Evolutionary conservation across 1,140 invertebrate species (phyloP).

Genomic region (Bombus waltoni): DNA sequence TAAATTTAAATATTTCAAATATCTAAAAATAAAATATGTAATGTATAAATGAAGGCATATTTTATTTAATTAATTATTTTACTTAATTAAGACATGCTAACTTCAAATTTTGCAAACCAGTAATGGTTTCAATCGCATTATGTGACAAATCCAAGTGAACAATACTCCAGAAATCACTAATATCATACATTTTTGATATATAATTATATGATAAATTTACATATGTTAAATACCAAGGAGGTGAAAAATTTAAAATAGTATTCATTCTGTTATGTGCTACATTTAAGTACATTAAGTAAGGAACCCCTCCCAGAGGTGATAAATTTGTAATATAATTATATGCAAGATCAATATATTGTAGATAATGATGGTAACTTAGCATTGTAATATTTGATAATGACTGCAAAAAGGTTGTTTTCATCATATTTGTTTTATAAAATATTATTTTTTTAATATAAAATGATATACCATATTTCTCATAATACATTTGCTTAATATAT

Average conservation of each 20-base stretch:
- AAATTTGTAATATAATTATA: constrained; percentile 68
- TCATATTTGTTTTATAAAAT: not conserved
- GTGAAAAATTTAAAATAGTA: constrained; percentile 56
- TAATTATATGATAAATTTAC: constrained; percentile 72
- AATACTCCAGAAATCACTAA: constrained; percentile 73
- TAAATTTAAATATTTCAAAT: constrained; percentile 70
- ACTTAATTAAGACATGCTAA: constrained; percentile 31
- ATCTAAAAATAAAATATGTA: constrained; percentile 50
- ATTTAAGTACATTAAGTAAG: constrained; percentile 69
- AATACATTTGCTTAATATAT: constrained; percentile 68
- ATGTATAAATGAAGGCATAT: not conserved
- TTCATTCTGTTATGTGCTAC: constrained; percentile 65
- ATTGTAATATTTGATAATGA: constrained; percentile 64
- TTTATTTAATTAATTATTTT: not conserved
- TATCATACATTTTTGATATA: constrained; percentile 63
- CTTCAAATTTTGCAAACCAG: constrained; percentile 71
- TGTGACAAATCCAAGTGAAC: constrained; percentile 72
- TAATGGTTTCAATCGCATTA: constrained; percentile 70
- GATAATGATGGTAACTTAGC: constrained; percentile 64
- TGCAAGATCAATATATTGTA: constrained; percentile 71
- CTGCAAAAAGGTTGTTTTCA: constrained; percentile 52
- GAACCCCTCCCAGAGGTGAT: constrained; percentile 55
- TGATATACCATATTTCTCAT: constrained; percentile 66
- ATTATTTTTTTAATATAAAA: not conserved
- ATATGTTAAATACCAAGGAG: constrained; percentile 72